Evolutionary conservation across 1,140 invertebrate genomes (phyloP), one percentile per base, ranked within the genome.

Genomic region (Musca domestica): DNA sequence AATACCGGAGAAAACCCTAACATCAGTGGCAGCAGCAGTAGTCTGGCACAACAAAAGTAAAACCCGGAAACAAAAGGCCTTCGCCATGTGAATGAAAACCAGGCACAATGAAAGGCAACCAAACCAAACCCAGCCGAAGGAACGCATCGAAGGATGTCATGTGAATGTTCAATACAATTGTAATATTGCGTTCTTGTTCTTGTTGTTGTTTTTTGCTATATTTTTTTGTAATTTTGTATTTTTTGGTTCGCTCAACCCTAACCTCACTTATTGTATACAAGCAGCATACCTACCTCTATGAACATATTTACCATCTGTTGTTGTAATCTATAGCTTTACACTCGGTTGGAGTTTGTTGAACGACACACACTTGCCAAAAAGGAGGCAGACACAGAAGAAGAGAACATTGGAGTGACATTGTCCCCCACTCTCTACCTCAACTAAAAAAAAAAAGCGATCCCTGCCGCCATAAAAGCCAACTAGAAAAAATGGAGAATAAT

Each of bases 1-100:
- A 41, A 41, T 41, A 41, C 34, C 34, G 12, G 34, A 41, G 12
- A 12, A 30, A 41, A 80, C 76, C 20, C 48, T 51, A 17, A 4
- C 48, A 51, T 51, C 34, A 41, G 2, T 2, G 12, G 10, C 34
- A 41, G 34, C 34, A 41, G 34, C 34, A 41, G 34, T 41, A 41
- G 34, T 41, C 34, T 41, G 10, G 34, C 34, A 41, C 2, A 41
- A 41, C 34, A 41, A 41, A n/a, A 41, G 34, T 10, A 5, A n/a
- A 41, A 12, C 5, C 34, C 34, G 34, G 34, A 12, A 41, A 41
- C 34, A 41, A 41, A 41, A 12, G 34, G 27, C 27, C 34, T 10
- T 10, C 10, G 10, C 4, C 34, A 41, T 41, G 34, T 41, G 34
- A 41, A 41, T 41, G 34, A 30, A 5, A 41, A 41, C 34, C 12